A percentile compares a stretch with the other conserved stretches of the same genome.
Evolutionary conservation across 2,888 invertebrate genomes (phyloP).

Genomic region (Autographa gamma): DNA sequence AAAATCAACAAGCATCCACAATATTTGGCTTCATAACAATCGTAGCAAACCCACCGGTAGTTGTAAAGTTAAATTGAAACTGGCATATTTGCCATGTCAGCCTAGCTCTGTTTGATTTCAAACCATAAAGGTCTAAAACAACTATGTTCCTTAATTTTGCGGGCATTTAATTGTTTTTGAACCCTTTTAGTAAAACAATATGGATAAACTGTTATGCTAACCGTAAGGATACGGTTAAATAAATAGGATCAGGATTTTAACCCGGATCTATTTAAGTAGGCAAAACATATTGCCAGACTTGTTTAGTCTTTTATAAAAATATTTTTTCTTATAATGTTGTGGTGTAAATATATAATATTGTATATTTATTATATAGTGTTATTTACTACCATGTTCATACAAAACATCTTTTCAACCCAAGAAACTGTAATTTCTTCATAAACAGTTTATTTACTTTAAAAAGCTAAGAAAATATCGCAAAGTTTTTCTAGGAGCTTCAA

Average conservation of each 20-base stretch:
- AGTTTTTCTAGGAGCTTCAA: background rate
- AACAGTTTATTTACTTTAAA: background rate
- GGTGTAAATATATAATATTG: too few species aligned
- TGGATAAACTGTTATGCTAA: background rate
- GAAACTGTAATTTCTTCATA: background rate
- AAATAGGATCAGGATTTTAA: background rate
- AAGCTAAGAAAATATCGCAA: background rate
- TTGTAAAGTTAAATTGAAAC: slow-evolving; percentile 1
- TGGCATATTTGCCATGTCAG: slow-evolving; percentile 4
- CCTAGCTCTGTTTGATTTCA: background rate
- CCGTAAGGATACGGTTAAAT: background rate
- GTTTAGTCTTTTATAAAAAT: too few species aligned
- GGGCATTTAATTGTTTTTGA: slow-evolving; percentile 4
- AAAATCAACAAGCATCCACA: background rate
- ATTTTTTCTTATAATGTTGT: too few species aligned
- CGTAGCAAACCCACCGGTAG: background rate
- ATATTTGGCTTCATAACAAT: slow-evolving; percentile 4
- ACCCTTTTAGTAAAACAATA: slow-evolving; percentile 4
- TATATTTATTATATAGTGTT: too few species aligned
- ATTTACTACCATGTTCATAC: background rate
- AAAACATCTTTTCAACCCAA: background rate
- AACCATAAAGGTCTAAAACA: slow-evolving; percentile 5
- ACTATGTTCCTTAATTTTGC: background rate
- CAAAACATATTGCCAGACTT: background rate
- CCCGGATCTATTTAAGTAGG: background rate